Evolutionary conservation across 2,888 invertebrate genomes (phyloP).

Genomic region (Calameuta filiformis): DNA sequence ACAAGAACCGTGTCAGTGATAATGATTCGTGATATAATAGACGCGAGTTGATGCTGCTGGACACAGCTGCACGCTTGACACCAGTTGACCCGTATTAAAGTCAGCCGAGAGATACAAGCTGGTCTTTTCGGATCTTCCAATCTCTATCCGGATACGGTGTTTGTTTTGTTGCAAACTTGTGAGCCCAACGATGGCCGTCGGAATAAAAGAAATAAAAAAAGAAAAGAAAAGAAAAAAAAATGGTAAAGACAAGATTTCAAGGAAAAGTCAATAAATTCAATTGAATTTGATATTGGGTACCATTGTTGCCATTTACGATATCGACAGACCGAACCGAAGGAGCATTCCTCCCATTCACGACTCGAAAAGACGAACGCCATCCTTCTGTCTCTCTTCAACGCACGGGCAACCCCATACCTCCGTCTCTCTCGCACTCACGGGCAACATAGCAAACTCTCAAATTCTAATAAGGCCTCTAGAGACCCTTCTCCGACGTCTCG

Average conservation of each 20-base stretch:
- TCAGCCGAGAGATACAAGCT: neutral
- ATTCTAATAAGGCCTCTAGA: neutral
- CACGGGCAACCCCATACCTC: neutral
- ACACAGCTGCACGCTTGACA: slow-evolving; percentile 58
- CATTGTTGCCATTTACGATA: neutral
- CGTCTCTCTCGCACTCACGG: neutral
- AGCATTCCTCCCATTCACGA: neutral
- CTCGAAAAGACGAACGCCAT: neutral
- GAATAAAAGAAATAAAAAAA: neutral
- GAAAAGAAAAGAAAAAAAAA: neutral
- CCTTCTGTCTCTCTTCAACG: neutral
- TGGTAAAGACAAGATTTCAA: neutral
- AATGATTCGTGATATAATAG: slow-evolving; percentile 39
- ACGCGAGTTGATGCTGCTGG: slow-evolving; percentile 24
- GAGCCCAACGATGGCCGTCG: neutral
- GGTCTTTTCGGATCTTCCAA: neutral
- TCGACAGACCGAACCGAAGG: neutral
- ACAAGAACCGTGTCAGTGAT: slow-evolving; percentile 25
- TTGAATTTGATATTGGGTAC: neutral
- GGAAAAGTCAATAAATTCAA: neutral
- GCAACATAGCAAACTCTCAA: neutral
- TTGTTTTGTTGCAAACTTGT: neutral
- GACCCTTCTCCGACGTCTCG: neutral
- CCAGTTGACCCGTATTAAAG: slow-evolving; percentile 52
- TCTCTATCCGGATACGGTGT: neutral